Percentiles rank a stretch among this genome's conserved stretches.
phyloP scores from a whole-genome alignment of 2,797 vertebrate genomes.

The Chanos chanos region DNA sequence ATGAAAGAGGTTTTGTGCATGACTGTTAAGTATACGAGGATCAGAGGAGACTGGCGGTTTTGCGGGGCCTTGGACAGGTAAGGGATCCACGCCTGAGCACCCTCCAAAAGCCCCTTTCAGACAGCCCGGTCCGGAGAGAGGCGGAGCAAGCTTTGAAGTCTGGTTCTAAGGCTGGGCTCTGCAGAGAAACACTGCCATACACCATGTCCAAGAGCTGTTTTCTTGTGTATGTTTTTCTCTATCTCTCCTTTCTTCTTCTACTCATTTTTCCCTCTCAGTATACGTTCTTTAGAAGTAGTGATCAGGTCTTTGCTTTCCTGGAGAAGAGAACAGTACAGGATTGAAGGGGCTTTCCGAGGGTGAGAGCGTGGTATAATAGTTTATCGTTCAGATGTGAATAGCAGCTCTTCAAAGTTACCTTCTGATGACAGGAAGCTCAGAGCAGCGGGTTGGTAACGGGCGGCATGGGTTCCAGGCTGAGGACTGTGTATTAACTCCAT shows the following conservation, averaged over 20 bases:
- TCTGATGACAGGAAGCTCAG: too few relatives aligned
- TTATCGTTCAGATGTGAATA: too few relatives aligned
- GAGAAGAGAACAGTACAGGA: slow-evolving; percentile 23
- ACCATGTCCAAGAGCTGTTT: slow-evolving; percentile 7
- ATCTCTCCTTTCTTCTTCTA: not conserved
- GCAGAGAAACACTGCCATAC: slow-evolving; percentile 21
- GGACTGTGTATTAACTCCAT: too few relatives aligned
- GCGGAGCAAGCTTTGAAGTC: slow-evolving; percentile 43
- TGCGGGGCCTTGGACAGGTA: slow-evolving; percentile 33
- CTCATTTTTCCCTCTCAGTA: slow-evolving; percentile 5
- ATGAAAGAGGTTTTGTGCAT: slow-evolving; percentile 36
- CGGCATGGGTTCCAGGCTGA: too few relatives aligned
- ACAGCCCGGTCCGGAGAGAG: slow-evolving; percentile 35
- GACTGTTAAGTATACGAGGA: slow-evolving; percentile 30
- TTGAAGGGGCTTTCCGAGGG: slow-evolving; percentile 39
- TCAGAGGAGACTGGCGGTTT: slow-evolving; percentile 19
- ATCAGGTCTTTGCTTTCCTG: slow-evolving; percentile 32
- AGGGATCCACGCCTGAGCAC: slow-evolving; percentile 41
- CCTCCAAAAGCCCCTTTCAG: slow-evolving; percentile 41
- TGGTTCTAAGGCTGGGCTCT: slow-evolving; percentile 45
- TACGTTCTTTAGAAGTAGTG: slow-evolving; percentile 37
- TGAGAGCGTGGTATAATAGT: too few relatives aligned
- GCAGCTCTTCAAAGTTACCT: too few relatives aligned
- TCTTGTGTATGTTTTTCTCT: slow-evolving; percentile 3
- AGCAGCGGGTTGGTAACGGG: too few relatives aligned